Percentiles rank a stretch among this genome's conserved stretches.
These are phyloP conservation scores for Laticauda laticaudata DNA, from an alignment of 2,113 vertebrate genomes.

Conservation along the genomic window DNA sequence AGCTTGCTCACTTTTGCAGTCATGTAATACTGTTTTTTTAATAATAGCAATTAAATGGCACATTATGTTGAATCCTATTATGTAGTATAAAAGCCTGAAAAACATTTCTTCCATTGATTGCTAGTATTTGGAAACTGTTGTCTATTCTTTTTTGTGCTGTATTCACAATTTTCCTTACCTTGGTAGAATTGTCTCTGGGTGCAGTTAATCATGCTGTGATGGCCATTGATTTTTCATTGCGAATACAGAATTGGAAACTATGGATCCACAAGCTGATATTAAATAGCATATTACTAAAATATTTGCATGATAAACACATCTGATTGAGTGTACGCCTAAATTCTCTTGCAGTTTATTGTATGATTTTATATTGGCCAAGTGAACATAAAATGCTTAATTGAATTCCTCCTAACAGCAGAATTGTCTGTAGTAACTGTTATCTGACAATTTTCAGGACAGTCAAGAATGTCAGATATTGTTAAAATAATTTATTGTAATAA, in stretches of 20 bases:
- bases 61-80: background rate
- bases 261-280: background rate
- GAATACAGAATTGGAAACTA: constrained; percentile 1
- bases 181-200: background rate
- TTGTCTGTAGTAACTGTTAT: background rate
- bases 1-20: background rate
- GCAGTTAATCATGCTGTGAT: background rate
- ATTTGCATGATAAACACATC: constrained; percentile 18
- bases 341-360: background rate
- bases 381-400: constrained; percentile 6
- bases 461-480: constrained; percentile 1
- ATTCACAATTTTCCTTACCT: background rate
- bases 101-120: background rate
- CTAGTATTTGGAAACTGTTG: background rate
- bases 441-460: constrained; percentile 3
- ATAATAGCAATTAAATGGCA: background rate
- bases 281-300: background rate
- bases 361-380: background rate
- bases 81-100: background rate
- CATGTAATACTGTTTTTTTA: background rate
- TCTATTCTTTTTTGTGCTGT: background rate
- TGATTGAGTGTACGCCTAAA: background rate
- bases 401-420: constrained; percentile 8
- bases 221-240: background rate
- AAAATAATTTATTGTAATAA: background rate